These are phyloP conservation scores for Lacanobia wlatinum DNA, from an alignment of 2,888 invertebrate species.

Conservation along the genomic window DNA sequence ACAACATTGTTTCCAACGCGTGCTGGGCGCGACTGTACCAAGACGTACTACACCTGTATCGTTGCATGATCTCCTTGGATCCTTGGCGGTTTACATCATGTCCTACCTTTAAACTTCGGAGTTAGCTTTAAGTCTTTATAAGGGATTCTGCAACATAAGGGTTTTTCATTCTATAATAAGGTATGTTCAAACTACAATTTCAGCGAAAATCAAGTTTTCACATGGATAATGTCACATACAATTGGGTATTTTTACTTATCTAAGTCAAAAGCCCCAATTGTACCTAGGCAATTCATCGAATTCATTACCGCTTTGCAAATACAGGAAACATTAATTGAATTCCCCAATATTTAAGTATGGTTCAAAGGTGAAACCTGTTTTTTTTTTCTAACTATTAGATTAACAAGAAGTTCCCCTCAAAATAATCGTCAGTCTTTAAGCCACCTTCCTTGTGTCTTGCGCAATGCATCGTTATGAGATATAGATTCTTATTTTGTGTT, in stretches of 20 bases:
- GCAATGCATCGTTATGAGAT: constrained; percentile 18
- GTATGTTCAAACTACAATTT: background rate
- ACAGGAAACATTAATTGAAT: background rate
- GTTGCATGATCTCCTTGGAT: constrained; percentile 36
- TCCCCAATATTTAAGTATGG: background rate
- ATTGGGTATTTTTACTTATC: background rate
- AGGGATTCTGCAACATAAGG: background rate
- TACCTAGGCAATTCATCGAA: background rate
- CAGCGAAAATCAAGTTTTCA: no score
- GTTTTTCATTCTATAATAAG: background rate
- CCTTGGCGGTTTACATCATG: constrained; percentile 52
- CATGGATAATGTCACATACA: background rate
- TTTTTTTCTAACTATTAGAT: background rate
- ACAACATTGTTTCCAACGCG: constrained; percentile 39
- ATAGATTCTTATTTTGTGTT: constrained; percentile 5
- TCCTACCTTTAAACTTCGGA: background rate
- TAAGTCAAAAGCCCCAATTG: no score
- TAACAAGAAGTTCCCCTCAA: constrained; percentile 31
- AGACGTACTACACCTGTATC: constrained; percentile 56
- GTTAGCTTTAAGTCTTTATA: background rate
- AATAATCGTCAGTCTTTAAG: no score
- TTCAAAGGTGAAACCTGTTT: constrained; percentile 9
- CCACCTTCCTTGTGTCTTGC: constrained; percentile 67
- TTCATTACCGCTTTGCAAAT: background rate
- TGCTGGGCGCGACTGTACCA: constrained; percentile 43